These are phyloP conservation scores for Saturnia japonica DNA, from an alignment of 2,888 invertebrate species.

Conservation along the genomic window DNA sequence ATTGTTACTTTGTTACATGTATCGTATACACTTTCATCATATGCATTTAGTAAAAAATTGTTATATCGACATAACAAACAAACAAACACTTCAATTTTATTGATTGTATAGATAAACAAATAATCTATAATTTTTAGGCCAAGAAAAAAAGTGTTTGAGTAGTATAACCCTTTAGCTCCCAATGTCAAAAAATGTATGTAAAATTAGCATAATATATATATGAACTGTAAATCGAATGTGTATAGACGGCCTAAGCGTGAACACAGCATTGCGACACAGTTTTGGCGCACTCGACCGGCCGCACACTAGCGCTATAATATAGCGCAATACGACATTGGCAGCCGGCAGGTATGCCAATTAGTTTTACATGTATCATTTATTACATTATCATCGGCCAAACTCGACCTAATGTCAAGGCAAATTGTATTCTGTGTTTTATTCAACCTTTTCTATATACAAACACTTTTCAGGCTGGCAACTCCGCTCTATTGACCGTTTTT, in stretches of 20 bases:
- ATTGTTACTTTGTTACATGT: too few relatives aligned
- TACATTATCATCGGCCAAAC: neutral
- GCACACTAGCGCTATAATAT: slow-evolving; percentile 29
- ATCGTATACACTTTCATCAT: too few relatives aligned
- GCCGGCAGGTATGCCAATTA: slow-evolving; percentile 42
- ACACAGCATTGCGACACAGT: slow-evolving; percentile 39
- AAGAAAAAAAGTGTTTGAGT: too few relatives aligned
- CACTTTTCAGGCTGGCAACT: neutral
- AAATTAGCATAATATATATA: too few relatives aligned
- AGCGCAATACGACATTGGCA: slow-evolving; percentile 49
- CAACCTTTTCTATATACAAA: neutral
- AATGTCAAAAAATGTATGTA: too few relatives aligned
- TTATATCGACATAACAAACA: too few relatives aligned
- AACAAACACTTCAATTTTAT: too few relatives aligned
- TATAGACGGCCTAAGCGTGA: neutral
- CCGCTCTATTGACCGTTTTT: neutral
- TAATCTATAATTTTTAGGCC: too few relatives aligned
- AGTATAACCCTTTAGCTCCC: too few relatives aligned
- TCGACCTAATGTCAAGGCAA: slow-evolving; percentile 11
- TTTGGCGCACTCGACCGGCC: slow-evolving; percentile 31
- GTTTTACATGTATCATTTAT: slow-evolving; percentile 10
- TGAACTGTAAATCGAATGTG: neutral
- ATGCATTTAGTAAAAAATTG: too few relatives aligned
- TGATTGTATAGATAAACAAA: too few relatives aligned
- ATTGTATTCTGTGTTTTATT: neutral